These are phyloP conservation scores for Enteromius mattozi DNA, from an alignment of 2,797 vertebrate genomes.

Conservation along the genomic window DNA sequence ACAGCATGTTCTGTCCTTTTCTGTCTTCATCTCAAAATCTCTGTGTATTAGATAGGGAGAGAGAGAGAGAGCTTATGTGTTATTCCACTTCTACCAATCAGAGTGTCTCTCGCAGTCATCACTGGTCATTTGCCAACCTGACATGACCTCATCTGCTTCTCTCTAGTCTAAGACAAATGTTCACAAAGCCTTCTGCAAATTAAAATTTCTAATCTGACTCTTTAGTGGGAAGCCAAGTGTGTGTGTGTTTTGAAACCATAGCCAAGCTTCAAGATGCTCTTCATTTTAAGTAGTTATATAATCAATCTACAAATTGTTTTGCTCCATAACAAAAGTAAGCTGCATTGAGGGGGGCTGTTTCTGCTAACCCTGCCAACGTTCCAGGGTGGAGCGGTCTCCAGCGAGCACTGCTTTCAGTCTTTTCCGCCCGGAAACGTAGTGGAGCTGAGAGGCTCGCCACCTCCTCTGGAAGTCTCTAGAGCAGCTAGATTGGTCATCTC, in stretches of 20 bases:
- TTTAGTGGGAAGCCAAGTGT: constrained; percentile 27
- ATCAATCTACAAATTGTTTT: neutral
- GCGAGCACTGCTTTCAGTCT: no score
- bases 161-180: constrained; percentile 42
- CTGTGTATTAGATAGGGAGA: neutral
- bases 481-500: no score
- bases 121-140: constrained; percentile 54
- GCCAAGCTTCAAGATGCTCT: neutral
- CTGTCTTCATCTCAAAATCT: constrained; percentile 46
- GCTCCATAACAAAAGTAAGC: neutral
- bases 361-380: no score
- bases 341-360: neutral
- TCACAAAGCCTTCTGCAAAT: constrained; percentile 55
- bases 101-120: constrained; percentile 53
- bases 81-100: constrained; percentile 52
- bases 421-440: no score
- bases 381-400: no score
- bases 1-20: constrained; percentile 32
- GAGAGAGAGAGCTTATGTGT: constrained; percentile 40
- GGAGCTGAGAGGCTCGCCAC: no score
- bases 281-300: neutral
- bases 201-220: constrained; percentile 56
- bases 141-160: constrained; percentile 41
- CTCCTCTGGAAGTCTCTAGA: no score
- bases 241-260: neutral